A percentile compares a stretch with the other conserved stretches of the same genome.
These are phyloP conservation scores for Arenaria interpres DNA, from an alignment of 2,113 vertebrate species.

Conservation along the genomic window DNA sequence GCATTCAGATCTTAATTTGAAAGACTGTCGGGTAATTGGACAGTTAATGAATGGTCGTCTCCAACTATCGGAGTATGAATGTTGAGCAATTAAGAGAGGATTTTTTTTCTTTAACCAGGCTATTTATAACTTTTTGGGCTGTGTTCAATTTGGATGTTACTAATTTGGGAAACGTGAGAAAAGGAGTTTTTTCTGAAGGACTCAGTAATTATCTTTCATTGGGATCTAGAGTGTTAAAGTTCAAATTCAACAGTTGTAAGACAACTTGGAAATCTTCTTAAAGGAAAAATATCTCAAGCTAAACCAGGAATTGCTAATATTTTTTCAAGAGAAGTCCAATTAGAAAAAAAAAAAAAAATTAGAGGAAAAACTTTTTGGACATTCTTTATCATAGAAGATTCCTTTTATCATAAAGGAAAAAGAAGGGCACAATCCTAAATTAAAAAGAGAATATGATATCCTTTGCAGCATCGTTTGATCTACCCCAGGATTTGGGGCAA, in stretches of 20 bases:
- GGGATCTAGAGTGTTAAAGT: slow-evolving; percentile 14
- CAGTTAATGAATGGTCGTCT: background rate
- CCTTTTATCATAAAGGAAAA: background rate
- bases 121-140: slow-evolving; percentile 46
- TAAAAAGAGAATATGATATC: background rate
- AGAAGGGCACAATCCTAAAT: background rate
- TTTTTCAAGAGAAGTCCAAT: background rate
- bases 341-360: background rate
- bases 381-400: background rate
- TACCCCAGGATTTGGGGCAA: background rate
- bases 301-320: background rate
- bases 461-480: background rate
- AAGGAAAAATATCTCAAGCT: background rate
- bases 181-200: slow-evolving; percentile 32
- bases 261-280: background rate
- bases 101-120: background rate
- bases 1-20: background rate
- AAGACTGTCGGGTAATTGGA: background rate
- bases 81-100: background rate
- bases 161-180: slow-evolving; percentile 66
- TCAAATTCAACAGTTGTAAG: background rate
- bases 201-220: slow-evolving; percentile 9
- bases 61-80: background rate
- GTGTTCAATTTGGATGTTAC: slow-evolving; percentile 33
- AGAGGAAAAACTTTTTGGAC: background rate